A percentile compares a stretch with the other conserved stretches of the same genome.
Evolutionary conservation across 2,888 invertebrate species (phyloP).

Genomic region (Zelleria hepariella): DNA sequence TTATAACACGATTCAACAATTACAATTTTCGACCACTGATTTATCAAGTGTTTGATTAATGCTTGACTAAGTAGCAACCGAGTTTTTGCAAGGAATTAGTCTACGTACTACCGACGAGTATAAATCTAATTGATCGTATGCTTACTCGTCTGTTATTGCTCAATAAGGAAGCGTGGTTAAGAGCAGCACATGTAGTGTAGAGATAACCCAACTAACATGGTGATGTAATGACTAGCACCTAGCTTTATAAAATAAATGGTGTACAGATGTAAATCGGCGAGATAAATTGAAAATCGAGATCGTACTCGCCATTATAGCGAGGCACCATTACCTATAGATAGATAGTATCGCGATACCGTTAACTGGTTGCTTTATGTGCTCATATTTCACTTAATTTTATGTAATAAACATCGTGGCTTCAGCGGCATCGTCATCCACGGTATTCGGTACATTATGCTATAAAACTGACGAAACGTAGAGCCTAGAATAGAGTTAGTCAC

Average conservation of each 20-base stretch:
- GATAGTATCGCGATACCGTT: not conserved
- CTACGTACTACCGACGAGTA: not conserved
- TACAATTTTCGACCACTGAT: not conserved
- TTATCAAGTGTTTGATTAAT: not conserved
- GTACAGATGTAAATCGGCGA: not conserved
- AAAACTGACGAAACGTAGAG: not conserved
- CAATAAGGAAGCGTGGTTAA: constrained; percentile 2
- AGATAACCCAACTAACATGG: not conserved
- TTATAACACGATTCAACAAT: constrained; percentile 1
- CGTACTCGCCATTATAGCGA: not conserved
- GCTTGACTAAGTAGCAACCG: not conserved
- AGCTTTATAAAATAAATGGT: not conserved
- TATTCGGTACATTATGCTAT: not conserved
- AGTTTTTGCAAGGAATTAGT: not conserved
- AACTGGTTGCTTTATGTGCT: not conserved
- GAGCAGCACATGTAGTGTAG: not conserved
- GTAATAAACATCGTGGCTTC: not conserved
- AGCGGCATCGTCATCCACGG: not conserved
- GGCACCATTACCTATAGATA: not conserved
- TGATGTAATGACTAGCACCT: constrained; percentile 1
- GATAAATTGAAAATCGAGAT: constrained; percentile 1
- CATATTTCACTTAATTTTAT: not conserved
- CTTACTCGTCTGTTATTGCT: not conserved
- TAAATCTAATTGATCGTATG: not conserved
- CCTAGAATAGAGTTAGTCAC: not conserved